phyloP scores from a whole-genome alignment of 2,888 invertebrate genomes.

The Agonopterix arenella region DNA sequence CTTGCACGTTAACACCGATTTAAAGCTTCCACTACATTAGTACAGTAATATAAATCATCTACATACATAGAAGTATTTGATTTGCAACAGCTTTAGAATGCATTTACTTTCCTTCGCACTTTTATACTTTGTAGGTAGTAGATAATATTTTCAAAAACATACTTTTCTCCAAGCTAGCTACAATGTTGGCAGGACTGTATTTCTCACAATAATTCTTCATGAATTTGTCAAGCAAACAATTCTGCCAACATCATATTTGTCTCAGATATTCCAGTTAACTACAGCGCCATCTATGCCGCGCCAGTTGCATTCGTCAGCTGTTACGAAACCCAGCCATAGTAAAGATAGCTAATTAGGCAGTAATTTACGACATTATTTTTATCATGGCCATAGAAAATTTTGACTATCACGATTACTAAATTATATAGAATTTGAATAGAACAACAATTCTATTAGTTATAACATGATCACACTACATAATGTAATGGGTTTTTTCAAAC shows the following conservation, averaged over 20 bases:
- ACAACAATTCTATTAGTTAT: slow-evolving; percentile 52
- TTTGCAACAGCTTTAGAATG: slow-evolving; percentile 1
- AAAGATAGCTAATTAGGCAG: slow-evolving; percentile 40
- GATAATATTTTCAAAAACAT: too few relatives aligned
- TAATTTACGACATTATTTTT: slow-evolving; percentile 47
- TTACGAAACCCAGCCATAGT: too few relatives aligned
- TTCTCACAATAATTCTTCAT: too few relatives aligned
- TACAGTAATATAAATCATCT: slow-evolving; percentile 36
- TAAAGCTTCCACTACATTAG: slow-evolving; percentile 54
- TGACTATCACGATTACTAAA: slow-evolving; percentile 30
- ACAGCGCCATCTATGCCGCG: too few relatives aligned
- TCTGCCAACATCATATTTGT: too few relatives aligned
- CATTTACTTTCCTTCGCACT: too few relatives aligned
- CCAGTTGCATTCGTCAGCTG: too few relatives aligned
- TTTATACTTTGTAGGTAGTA: too few relatives aligned
- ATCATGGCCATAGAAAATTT: slow-evolving; percentile 65
- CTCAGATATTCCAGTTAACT: too few relatives aligned
- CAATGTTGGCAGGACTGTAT: too few relatives aligned
- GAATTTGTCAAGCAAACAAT: too few relatives aligned
- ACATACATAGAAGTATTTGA: slow-evolving; percentile 34
- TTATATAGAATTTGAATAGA: slow-evolving; percentile 62
- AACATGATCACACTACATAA: slow-evolving; percentile 43
- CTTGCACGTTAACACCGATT: slow-evolving; percentile 47
- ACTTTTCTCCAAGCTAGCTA: too few relatives aligned
- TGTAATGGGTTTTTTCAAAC: slow-evolving; percentile 50